Conservation (phyloP, 2,888 invertebrate species). For the Cosmia pyralina region DNA sequence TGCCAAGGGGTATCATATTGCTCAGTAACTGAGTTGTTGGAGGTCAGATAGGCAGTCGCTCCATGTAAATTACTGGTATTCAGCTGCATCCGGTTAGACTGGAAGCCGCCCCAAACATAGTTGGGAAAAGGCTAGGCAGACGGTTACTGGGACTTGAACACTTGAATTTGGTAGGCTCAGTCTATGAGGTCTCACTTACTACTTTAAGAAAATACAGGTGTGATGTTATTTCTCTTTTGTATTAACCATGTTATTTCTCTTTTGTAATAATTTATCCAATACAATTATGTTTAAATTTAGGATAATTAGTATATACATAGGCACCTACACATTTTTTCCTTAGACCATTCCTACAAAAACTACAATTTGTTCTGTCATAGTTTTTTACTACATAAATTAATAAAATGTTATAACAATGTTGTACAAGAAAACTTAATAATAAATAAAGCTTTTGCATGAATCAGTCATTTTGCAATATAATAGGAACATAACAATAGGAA, state of each 20-base stretch:
- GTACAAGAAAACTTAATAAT: neutral
- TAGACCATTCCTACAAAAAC: neutral
- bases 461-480: too few species aligned
- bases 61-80: too few species aligned
- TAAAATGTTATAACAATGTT: neutral
- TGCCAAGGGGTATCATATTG: too few species aligned
- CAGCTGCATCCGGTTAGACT: too few species aligned
- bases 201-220: too few species aligned
- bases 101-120: too few species aligned
- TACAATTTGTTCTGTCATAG: neutral
- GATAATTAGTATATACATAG: neutral
- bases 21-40: too few species aligned
- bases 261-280: too few species aligned
- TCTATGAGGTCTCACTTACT: too few species aligned
- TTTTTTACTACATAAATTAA: neutral
- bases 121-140: too few species aligned
- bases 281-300: too few species aligned
- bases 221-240: neutral
- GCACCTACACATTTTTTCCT: neutral
- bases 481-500: slow-evolving; percentile 41
- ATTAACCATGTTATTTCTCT: neutral
- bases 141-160: neutral
- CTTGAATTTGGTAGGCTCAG: neutral
- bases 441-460: neutral
- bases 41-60: too few species aligned